Evolutionary conservation across 2,113 vertebrate genomes (phyloP).

Genomic region (Lonchura striata): DNA sequence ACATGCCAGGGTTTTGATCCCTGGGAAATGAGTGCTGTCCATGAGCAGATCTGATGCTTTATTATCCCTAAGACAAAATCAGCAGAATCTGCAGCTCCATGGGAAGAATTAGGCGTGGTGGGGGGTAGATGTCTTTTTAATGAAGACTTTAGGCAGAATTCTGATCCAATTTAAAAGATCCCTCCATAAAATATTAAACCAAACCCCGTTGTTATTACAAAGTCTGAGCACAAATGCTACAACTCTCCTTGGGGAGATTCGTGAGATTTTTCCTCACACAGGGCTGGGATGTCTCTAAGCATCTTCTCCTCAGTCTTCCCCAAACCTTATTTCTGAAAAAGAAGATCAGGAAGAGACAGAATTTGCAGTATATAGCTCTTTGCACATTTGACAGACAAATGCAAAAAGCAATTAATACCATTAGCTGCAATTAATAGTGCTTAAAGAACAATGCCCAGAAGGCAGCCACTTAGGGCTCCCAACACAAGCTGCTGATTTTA

Average conservation of each 20-base stretch:
- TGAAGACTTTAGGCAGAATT: not conserved
- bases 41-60: not conserved
- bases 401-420: slow-evolving; percentile 6
- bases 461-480: not conserved
- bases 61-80: not conserved
- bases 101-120: not conserved
- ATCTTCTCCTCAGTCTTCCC: not conserved
- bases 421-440: not conserved
- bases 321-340: not conserved
- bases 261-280: not conserved
- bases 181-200: not conserved
- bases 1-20: not conserved
- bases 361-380: not conserved
- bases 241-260: not conserved
- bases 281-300: not conserved
- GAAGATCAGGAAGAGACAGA: not conserved
- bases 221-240: not conserved
- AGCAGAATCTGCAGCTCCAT: not conserved
- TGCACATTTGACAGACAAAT: not conserved
- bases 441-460: not conserved
- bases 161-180: not conserved
- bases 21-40: not conserved
- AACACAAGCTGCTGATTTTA: not conserved
- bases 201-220: not conserved
- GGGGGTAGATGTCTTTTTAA: not conserved